Evolutionary conservation across 2,797 vertebrate genomes (phyloP).

Genomic region (Hydrophis major): DNA sequence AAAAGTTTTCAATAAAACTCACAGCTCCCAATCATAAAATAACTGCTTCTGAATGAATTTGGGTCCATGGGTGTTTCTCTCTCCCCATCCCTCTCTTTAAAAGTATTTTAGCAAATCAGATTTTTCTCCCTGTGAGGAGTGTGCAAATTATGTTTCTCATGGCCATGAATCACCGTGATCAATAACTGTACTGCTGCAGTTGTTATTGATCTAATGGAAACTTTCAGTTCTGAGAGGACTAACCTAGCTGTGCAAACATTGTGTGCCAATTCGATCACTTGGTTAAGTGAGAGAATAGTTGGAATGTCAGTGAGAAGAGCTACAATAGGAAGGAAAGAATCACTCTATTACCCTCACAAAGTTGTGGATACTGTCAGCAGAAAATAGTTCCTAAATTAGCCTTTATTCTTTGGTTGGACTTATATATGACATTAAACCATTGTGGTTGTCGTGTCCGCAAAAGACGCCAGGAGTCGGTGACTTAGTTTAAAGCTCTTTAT

Average conservation of each 20-base stretch:
- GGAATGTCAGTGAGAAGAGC: not conserved
- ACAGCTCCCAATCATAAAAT: not conserved
- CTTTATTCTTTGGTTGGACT: not conserved
- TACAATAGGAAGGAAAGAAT: fast-evolving
- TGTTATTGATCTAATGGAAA: conserved; percentile 55
- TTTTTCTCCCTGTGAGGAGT: not conserved
- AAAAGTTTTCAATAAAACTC: not conserved
- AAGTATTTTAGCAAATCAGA: not conserved
- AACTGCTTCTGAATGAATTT: not conserved
- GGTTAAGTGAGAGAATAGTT: not conserved
- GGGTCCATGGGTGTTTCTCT: not conserved
- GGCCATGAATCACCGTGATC: conserved; percentile 55
- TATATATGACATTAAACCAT: not conserved
- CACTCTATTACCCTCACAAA: not conserved
- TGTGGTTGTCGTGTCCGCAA: no score
- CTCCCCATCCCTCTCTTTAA: not conserved
- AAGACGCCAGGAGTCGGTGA: no score
- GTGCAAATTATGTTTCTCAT: conserved; percentile 41
- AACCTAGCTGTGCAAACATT: conserved; percentile 9
- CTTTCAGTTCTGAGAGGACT: not conserved
- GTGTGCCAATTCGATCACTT: conserved; percentile 13
- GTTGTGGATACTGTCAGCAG: not conserved
- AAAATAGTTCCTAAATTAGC: not conserved
- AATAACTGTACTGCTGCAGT: conserved; percentile 44
- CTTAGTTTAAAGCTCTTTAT: no score